Evolutionary conservation across 2,113 vertebrate genomes (phyloP).

Genomic region (Callionymus lyra): DNA sequence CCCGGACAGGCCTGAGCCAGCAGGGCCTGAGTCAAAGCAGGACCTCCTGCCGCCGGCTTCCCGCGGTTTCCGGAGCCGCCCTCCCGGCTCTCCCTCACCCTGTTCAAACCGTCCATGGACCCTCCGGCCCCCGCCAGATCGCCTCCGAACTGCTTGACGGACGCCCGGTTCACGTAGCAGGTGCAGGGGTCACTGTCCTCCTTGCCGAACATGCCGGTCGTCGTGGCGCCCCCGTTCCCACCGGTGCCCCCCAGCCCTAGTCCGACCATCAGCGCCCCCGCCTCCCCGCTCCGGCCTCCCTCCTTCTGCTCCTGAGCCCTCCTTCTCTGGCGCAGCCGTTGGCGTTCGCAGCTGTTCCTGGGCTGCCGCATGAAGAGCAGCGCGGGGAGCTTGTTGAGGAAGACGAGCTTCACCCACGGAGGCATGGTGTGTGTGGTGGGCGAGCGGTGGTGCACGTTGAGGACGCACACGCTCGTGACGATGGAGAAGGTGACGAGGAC

Average conservation of each 20-base stretch:
- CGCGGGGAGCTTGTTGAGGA: constrained; percentile 82
- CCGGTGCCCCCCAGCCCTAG: constrained; percentile 37
- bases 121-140: constrained; percentile 55
- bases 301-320: constrained; percentile 67
- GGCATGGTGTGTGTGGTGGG: constrained; percentile 97
- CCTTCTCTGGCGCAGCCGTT: constrained; percentile 75
- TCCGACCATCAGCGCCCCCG: constrained; percentile 53
- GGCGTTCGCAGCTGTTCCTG: constrained; percentile 79
- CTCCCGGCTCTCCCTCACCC: constrained; percentile 62
- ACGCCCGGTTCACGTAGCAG: constrained; percentile 79
- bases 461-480: constrained; percentile 89
- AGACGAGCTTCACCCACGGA: constrained; percentile 86
- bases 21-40: constrained; percentile 62
- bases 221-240: constrained; percentile 8
- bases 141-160: constrained; percentile 69
- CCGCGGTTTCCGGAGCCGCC: constrained; percentile 48
- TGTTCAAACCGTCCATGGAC: constrained; percentile 66
- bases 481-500: constrained; percentile 96
- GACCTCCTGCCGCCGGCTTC: constrained; percentile 49
- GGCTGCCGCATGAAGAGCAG: constrained; percentile 94
- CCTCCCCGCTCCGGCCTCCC: constrained; percentile 42
- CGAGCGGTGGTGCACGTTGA: constrained; percentile 91
- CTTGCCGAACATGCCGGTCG: constrained; percentile 47
- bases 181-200: constrained; percentile 67
- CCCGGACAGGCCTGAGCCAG: constrained; percentile 68